Percentiles rank a stretch among this genome's conserved stretches.
These are phyloP conservation scores for Oconnorella tubifera DNA, from an alignment of 2,888 invertebrate genomes.

Conservation along the genomic window DNA sequence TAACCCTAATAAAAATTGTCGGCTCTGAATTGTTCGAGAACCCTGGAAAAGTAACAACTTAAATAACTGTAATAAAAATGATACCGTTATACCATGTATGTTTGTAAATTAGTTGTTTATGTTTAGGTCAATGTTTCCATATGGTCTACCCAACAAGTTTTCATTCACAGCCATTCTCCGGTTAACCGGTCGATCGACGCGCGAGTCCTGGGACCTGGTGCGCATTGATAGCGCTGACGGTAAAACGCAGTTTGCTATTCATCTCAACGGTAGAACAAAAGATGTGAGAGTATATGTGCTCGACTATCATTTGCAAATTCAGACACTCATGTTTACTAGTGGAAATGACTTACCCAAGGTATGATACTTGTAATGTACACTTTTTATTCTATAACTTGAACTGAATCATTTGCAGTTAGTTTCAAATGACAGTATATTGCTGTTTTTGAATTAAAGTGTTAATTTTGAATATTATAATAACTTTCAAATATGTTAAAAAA, in stretches of 20 bases:
- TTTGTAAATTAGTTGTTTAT: no score
- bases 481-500: no score
- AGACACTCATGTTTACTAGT: not conserved
- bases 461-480: no score
- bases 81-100: no score
- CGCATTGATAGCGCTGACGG: slow-evolving; percentile 7
- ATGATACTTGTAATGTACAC: no score
- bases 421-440: no score
- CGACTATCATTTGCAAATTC: slow-evolving; percentile 6
- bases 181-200: not conserved
- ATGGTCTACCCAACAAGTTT: slow-evolving; percentile 14
- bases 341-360: not conserved
- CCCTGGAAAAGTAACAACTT: no score
- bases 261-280: slow-evolving; percentile 6
- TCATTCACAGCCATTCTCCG: slow-evolving; percentile 5
- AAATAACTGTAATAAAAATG: no score
- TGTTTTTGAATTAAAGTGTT: no score
- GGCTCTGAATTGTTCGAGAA: not conserved
- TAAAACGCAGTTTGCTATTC: slow-evolving; percentile 8
- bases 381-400: no score
- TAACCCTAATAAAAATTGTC: not conserved
- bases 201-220: slow-evolving; percentile 6
- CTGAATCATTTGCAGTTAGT: no score
- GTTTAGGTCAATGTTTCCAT: slow-evolving; percentile 10
- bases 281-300: slow-evolving; percentile 1